A percentile compares a stretch with the other conserved stretches of the same genome.
phyloP scores from a whole-genome alignment of 2,797 vertebrate genomes.

The Alca torda region DNA sequence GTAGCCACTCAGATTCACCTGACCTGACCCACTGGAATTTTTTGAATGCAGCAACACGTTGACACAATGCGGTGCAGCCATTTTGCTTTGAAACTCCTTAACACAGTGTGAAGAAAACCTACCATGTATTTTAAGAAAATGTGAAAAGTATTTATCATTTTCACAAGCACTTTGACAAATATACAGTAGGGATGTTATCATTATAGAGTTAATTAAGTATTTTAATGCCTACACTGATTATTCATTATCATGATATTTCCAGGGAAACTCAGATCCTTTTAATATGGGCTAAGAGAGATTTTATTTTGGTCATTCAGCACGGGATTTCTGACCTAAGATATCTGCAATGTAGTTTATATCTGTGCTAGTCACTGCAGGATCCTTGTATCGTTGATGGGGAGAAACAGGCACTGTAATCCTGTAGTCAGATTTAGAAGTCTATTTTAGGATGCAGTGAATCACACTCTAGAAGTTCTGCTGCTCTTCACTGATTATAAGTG shows the following conservation, averaged over 20 bases:
- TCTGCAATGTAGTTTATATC: background rate
- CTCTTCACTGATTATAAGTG: background rate
- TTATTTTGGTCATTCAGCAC: conserved; percentile 4
- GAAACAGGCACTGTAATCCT: background rate
- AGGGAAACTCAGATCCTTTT: background rate
- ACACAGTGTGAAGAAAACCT: background rate
- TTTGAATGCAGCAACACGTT: background rate
- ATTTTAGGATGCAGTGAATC: conserved; percentile 39
- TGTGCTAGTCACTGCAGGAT: background rate
- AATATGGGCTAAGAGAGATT: background rate
- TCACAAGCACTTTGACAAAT: background rate
- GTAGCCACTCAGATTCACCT: background rate
- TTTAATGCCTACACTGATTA: background rate
- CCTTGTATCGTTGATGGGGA: background rate
- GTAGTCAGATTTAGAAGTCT: conserved; percentile 23
- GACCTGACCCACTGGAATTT: background rate
- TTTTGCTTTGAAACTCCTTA: background rate
- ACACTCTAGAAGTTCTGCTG: background rate
- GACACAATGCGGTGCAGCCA: background rate
- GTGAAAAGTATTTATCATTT: background rate
- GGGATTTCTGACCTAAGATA: background rate
- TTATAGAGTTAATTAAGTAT: background rate
- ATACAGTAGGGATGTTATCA: background rate
- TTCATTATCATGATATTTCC: background rate
- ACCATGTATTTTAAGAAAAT: background rate